phyloP scores from a whole-genome alignment of 2,797 vertebrate genomes.

The Jordanella pulchra region DNA sequence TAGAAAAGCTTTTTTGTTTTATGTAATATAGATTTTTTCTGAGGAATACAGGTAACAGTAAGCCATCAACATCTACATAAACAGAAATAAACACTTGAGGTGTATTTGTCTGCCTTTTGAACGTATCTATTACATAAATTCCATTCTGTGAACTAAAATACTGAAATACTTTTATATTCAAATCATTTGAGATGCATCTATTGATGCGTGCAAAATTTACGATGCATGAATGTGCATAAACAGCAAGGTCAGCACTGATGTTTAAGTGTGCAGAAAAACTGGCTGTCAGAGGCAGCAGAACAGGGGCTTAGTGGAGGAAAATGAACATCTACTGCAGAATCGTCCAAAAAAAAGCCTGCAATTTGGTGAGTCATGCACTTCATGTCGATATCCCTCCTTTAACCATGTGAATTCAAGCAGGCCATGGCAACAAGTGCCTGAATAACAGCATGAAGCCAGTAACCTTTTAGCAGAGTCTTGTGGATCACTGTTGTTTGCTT shows the following conservation, averaged over 20 bases:
- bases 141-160: no score
- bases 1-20: not conserved
- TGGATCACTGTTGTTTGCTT: conserved; percentile 2
- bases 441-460: conserved; percentile 38
- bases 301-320: conserved; percentile 54
- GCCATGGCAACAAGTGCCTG: conserved; percentile 58
- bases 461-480: conserved; percentile 33
- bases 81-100: not conserved
- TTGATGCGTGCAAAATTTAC: not conserved
- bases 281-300: conserved; percentile 60
- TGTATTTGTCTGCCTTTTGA: not conserved
- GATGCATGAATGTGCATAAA: not conserved
- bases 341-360: conserved; percentile 52
- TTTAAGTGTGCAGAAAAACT: conserved; percentile 31
- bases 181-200: no score
- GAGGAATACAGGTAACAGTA: not conserved
- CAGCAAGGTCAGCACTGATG: conserved; percentile 5
- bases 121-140: not conserved
- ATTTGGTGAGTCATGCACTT: conserved; percentile 70
- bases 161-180: not conserved
- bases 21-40: not conserved
- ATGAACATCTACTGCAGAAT: conserved; percentile 52
- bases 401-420: conserved; percentile 50
- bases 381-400: conserved; percentile 60
- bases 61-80: not conserved